Percentiles rank a stretch among this genome's conserved stretches.
phyloP scores from a whole-genome alignment of 1,140 invertebrate genomes.

The Drosophila arizonae region DNA sequence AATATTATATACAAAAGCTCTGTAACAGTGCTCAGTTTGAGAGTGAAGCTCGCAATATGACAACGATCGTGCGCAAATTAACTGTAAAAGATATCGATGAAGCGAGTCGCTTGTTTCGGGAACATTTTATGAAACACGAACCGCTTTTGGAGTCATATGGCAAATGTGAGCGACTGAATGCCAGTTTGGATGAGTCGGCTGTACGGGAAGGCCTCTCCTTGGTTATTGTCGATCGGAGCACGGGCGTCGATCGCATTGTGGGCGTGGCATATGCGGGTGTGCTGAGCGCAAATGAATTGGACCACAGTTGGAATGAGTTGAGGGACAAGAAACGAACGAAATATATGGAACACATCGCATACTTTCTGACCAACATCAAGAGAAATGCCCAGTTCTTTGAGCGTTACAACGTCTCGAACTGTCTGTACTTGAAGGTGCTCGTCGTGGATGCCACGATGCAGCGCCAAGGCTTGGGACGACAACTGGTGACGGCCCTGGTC shows the following conservation, averaged over 20 bases:
- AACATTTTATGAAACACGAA: conserved; percentile 50
- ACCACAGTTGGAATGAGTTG: conserved; percentile 33
- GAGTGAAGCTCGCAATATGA: not conserved
- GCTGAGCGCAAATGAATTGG: conserved; percentile 30
- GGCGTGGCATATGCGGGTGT: conserved; percentile 38
- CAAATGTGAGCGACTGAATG: not conserved
- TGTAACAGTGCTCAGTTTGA: too few relatives aligned
- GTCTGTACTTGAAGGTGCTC: conserved; percentile 52
- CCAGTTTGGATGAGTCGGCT: not conserved
- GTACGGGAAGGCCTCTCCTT: conserved; percentile 39
- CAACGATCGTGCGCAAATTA: conserved; percentile 21
- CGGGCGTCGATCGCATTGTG: conserved; percentile 35
- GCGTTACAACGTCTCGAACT: conserved; percentile 32
- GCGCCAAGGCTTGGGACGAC: conserved; percentile 43
- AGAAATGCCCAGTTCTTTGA: conserved; percentile 46
- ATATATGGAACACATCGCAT: conserved; percentile 46
- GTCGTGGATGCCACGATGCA: conserved; percentile 42
- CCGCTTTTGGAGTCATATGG: conserved; percentile 49
- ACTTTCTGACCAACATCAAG: conserved; percentile 45
- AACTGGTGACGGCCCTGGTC: conserved; percentile 37
- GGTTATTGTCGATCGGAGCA: conserved; percentile 35
- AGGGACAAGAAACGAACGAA: conserved; percentile 5
- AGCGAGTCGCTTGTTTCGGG: conserved; percentile 37
- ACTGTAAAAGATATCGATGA: conserved; percentile 3
- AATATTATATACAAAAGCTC: too few relatives aligned